Evolutionary conservation across 2,113 vertebrate genomes (phyloP), one percentile per base, ranked within the genome.

Genomic region (Sinosuthora webbiana): DNA sequence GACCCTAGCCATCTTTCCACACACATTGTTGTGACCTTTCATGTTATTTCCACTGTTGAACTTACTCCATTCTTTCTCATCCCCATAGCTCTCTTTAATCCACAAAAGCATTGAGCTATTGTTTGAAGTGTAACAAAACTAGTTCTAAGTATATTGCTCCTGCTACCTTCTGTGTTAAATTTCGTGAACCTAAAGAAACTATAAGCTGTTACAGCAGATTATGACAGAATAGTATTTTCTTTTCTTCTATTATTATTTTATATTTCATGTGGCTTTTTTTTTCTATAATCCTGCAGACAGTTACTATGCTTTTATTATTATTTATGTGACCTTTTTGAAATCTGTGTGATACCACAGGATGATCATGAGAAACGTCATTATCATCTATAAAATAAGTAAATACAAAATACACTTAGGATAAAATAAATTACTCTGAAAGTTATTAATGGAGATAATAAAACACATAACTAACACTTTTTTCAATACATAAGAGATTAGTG

Each of bases 1-100:
- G 24, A 21, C 17, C 9, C 4, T 14, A 44, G 14, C 11, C 27
- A 28, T 33, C 18, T 60, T 60, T 44, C 11, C 28, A 37, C 6
- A 7, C 9, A 33, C 9, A 15, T 5, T 67, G 44, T 47, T 68
- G 18, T 78, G 30, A 33, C 11, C 62, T 47, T 87, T 86, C 37
- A 7, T 53, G 17, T 47, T 31, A 55, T 79, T 92, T 45, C 45
- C 14, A 22, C 6, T 33, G 18, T 6, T 79, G 11, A 80, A 65
- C 15, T 68, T 57, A 6, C 10, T 20, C 22, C 7, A 18, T 44
- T 17, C 25, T n/a, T 24, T 42, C 19, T 85, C 25, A 68, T 56
- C 9, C 13, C 3, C 0, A 0, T 5, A 64, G 41, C 27, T 42
- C n/a, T 60, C 27, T 44, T 56, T 27, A 35, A 65, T 83, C 11